phyloP scores from a whole-genome alignment of 2,888 invertebrate species.

The Alentia gelatinosa region DNA sequence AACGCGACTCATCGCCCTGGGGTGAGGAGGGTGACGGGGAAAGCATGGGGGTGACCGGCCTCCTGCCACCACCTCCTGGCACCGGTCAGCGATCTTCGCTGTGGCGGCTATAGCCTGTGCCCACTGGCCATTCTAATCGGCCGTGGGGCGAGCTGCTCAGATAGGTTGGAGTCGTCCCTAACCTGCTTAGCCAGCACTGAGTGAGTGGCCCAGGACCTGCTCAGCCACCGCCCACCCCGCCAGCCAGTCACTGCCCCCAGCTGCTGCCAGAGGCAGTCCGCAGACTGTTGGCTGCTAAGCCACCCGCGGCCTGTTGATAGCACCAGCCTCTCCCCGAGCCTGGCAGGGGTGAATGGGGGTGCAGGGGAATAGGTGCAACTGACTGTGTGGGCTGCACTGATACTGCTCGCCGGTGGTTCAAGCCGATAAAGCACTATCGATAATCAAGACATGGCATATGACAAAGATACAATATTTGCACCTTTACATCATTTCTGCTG shows the following conservation, averaged over 20 bases:
- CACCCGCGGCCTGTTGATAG: neutral
- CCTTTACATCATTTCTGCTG: too few relatives aligned
- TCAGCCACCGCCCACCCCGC: neutral
- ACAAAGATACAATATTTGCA: too few relatives aligned
- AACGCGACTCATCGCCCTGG: too few relatives aligned
- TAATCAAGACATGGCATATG: too few relatives aligned
- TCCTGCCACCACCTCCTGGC: neutral
- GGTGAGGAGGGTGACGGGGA: too few relatives aligned
- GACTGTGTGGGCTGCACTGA: neutral
- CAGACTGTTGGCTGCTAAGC: neutral
- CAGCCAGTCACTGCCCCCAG: neutral
- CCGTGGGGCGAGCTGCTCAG: neutral
- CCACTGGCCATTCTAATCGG: neutral
- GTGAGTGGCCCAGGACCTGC: neutral
- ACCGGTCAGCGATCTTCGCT: neutral
- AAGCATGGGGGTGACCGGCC: too few relatives aligned
- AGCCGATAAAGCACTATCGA: too few relatives aligned
- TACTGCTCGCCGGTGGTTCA: neutral
- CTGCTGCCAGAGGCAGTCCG: neutral
- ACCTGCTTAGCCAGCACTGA: neutral
- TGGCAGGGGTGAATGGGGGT: neutral
- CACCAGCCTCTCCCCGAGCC: neutral
- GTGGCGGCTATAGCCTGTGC: neutral
- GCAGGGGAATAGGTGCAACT: neutral
- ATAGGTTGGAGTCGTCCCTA: neutral